Conservation (phyloP, 35 echinoderm and acorn worm species). For the Ophioderma brevispina region DNA sequence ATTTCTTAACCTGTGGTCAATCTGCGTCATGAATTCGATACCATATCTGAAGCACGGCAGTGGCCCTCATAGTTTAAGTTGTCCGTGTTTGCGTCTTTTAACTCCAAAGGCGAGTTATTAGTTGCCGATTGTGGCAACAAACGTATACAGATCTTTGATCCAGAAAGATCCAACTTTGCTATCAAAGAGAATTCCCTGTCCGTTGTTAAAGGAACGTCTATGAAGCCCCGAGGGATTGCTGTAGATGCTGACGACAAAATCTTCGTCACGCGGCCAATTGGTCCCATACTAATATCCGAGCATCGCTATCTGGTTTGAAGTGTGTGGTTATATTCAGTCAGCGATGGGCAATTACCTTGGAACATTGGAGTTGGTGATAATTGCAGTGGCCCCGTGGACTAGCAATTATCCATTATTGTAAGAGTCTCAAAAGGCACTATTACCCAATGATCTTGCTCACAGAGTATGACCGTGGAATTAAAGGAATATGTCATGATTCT, state of each 20-base stretch:
- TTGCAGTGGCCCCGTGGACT: neutral
- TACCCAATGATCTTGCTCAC: too few species aligned
- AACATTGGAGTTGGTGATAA: neutral
- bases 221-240: neutral
- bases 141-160: neutral
- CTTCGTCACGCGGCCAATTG: neutral
- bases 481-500: too few species aligned
- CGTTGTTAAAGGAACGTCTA: neutral
- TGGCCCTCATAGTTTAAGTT: neutral
- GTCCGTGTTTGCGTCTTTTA: neutral
- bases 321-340: neutral
- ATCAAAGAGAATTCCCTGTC: neutral
- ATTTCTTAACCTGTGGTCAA: neutral
- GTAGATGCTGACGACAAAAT: neutral
- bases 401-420: too few species aligned
- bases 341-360: neutral
- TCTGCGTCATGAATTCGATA: neutral
- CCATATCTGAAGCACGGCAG: neutral
- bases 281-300: neutral
- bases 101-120: neutral
- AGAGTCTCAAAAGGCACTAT: too few species aligned
- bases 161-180: neutral
- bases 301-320: neutral
- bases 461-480: too few species aligned
- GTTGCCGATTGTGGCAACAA: neutral